A percentile compares a stretch with the other conserved stretches of the same genome.
These are phyloP conservation scores for Peromyscus leucopus DNA, from an alignment of 2,113 vertebrate species.

Conservation along the genomic window DNA sequence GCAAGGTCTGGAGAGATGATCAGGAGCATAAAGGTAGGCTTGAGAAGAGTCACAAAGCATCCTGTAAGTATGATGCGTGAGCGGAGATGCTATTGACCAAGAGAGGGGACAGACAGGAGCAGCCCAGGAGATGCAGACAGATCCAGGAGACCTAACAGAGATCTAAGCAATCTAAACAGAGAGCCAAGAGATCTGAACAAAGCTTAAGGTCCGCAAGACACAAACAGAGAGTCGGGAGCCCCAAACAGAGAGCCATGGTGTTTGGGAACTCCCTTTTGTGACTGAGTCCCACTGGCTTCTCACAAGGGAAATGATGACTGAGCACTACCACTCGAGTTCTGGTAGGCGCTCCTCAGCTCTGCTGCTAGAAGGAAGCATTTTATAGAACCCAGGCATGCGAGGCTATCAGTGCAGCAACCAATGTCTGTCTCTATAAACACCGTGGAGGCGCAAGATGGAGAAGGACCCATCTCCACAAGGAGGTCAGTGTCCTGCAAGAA, in stretches of 20 bases:
- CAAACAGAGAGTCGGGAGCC: not conserved
- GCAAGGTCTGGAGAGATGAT: not conserved
- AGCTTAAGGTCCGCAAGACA: not conserved
- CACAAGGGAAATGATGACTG: not conserved
- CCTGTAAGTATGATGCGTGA: not conserved
- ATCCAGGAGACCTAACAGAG: not conserved
- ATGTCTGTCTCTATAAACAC: not conserved
- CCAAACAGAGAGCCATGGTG: not conserved
- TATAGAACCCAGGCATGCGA: not conserved
- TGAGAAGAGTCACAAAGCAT: not conserved
- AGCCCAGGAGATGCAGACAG: not conserved
- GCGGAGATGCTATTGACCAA: not conserved
- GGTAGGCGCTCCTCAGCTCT: not conserved
- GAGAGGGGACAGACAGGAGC: not conserved
- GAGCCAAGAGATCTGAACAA: not conserved
- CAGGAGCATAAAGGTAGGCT: not conserved
- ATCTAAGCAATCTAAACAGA: not conserved
- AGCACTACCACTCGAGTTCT: no score
- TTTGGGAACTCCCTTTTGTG: no score
- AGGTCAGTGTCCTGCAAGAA: not conserved
- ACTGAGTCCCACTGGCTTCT: not conserved
- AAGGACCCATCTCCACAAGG: not conserved
- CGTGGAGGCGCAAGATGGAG: fast-evolving
- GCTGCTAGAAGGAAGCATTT: fast-evolving
- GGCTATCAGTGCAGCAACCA: fast-evolving